Percentiles rank a stretch among this genome's conserved stretches.
Evolutionary conservation across 2,113 vertebrate species (phyloP).

Genomic region (Sitta europaea): DNA sequence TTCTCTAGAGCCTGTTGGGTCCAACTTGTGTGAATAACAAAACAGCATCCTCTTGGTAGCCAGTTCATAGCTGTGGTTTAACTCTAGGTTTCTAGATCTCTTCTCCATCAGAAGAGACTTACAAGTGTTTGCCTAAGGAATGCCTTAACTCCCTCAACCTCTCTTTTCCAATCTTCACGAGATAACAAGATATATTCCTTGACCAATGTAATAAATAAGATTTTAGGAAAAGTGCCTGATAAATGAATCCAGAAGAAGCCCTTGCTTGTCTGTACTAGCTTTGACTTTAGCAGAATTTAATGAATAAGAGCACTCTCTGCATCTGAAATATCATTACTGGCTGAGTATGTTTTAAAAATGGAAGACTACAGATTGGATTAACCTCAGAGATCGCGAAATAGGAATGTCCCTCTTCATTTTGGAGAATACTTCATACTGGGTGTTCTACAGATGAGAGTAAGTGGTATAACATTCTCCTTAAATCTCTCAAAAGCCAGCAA

Average conservation of each 20-base stretch:
- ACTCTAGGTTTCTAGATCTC: neutral
- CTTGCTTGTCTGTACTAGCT: neutral
- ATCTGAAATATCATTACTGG: neutral
- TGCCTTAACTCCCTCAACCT: neutral
- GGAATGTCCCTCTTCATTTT: rapidly evolving
- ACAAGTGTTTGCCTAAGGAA: neutral
- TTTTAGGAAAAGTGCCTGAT: neutral
- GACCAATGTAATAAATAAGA: neutral
- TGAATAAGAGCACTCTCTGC: neutral
- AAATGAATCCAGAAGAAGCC: neutral
- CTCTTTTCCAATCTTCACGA: neutral
- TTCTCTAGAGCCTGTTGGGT: neutral
- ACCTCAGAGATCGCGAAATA: neutral
- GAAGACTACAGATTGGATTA: neutral
- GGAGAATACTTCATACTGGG: neutral
- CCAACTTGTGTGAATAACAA: neutral
- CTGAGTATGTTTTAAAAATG: neutral
- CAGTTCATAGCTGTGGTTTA: neutral
- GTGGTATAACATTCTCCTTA: neutral
- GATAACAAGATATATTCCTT: neutral
- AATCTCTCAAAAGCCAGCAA: neutral
- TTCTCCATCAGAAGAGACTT: neutral
- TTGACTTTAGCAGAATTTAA: neutral
- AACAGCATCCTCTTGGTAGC: rapidly evolving
- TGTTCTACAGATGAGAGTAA: neutral